Conservation (phyloP, 2,888 invertebrate genomes). For the Globia sparganii region DNA sequence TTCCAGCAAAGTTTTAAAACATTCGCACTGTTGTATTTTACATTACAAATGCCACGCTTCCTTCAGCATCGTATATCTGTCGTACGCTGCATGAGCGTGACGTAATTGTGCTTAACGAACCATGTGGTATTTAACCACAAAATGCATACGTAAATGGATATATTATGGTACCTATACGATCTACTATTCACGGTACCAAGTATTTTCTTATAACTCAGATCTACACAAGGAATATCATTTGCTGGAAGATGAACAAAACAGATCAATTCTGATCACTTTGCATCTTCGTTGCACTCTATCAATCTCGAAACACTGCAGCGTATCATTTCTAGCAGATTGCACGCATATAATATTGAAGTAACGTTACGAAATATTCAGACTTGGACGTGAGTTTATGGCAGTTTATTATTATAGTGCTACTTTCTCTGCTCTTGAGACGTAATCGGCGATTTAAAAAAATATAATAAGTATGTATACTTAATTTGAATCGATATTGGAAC, state of each 20-base stretch:
- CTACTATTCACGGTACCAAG: neutral
- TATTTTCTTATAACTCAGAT: neutral
- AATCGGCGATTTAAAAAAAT: neutral
- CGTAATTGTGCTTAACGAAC: neutral
- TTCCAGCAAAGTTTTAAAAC: neutral
- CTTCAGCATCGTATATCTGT: neutral
- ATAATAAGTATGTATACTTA: no score
- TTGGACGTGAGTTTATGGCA: neutral
- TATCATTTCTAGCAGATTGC: neutral
- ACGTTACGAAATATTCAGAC: constrained; percentile 4
- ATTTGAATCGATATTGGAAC: constrained; percentile 1
- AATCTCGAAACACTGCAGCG: neutral
- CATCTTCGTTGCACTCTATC: neutral
- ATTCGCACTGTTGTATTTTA: no score
- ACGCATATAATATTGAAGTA: neutral
- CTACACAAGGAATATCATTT: neutral
- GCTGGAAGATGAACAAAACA: neutral
- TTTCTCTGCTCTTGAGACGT: constrained; percentile 20
- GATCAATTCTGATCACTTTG: neutral
- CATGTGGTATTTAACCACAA: constrained; percentile 23
- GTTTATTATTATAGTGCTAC: constrained; percentile 19
- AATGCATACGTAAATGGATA: neutral
- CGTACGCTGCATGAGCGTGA: neutral
- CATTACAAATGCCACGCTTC: neutral
- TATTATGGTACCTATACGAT: neutral